Evolutionary conservation across 2,113 vertebrate genomes (phyloP).

Genomic region (Muscicapa adusta): DNA sequence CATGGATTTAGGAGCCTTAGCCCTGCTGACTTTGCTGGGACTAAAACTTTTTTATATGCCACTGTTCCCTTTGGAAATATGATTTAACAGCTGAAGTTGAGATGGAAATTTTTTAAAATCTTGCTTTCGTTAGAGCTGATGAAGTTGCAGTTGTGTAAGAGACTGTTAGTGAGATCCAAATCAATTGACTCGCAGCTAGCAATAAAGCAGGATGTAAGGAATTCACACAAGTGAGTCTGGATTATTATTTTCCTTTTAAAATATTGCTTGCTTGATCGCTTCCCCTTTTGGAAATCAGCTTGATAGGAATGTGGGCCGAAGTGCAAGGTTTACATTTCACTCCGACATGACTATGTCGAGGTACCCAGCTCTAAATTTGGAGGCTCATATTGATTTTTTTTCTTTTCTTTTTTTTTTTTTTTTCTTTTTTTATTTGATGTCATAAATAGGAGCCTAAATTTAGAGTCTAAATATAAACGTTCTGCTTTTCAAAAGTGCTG

Average conservation of each 20-base stretch:
- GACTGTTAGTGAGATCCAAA: background rate
- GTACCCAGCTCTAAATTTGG: slow-evolving; percentile 50
- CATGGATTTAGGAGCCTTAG: background rate
- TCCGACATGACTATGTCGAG: background rate
- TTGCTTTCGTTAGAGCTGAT: background rate
- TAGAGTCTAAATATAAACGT: slow-evolving; percentile 48
- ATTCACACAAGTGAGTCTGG: background rate
- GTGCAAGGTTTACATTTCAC: slow-evolving; percentile 49
- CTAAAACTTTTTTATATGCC: background rate
- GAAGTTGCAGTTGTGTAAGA: background rate
- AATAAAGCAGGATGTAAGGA: slow-evolving; percentile 9
- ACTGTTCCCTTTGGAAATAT: background rate
- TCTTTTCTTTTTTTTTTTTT: background rate
- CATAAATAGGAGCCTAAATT: slow-evolving; percentile 54
- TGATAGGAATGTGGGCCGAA: slow-evolving; percentile 53
- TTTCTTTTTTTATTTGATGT: background rate
- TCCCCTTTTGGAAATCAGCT: slow-evolving; percentile 47
- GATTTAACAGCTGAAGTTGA: background rate
- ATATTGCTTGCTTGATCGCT: background rate
- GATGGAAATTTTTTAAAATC: background rate
- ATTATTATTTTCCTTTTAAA: slow-evolving; percentile 50
- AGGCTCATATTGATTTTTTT: slow-evolving; percentile 6
- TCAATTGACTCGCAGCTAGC: background rate
- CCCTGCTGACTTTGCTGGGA: background rate
- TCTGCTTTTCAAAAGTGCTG: slow-evolving; percentile 52